phyloP scores from a whole-genome alignment of 2,888 invertebrate species.

The Charanyca ferruginea region DNA sequence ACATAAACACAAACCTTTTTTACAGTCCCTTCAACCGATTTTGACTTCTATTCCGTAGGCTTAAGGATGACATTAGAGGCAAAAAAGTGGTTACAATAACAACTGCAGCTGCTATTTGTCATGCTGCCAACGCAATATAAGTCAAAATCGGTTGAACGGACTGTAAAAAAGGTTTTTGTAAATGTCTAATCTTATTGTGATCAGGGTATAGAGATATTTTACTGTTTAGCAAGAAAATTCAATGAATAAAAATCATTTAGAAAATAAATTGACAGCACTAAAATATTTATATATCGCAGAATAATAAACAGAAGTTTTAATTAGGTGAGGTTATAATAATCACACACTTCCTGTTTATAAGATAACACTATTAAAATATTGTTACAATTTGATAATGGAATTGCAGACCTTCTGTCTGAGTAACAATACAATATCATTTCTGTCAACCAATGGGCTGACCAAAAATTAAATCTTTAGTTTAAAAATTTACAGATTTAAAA shows the following conservation, averaged over 20 bases:
- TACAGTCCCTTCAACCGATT: too few species aligned
- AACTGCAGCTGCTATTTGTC: too few species aligned
- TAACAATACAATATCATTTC: neutral
- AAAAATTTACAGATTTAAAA: too few species aligned
- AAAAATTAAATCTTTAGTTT: neutral
- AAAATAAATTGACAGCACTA: conserved; percentile 7
- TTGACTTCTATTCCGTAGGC: too few species aligned
- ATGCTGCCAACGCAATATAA: too few species aligned
- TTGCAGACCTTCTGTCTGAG: conserved; percentile 5
- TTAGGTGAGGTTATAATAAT: conserved; percentile 22
- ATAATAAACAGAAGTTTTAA: conserved; percentile 14
- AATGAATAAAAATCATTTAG: neutral
- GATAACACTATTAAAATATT: conserved; percentile 36
- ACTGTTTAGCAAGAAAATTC: neutral
- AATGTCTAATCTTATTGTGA: too few species aligned
- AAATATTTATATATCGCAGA: conserved; percentile 12
- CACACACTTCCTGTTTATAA: conserved; percentile 47
- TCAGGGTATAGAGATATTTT: too few species aligned
- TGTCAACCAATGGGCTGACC: neutral
- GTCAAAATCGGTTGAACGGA: too few species aligned
- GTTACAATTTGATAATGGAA: conserved; percentile 22
- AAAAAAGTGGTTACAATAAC: too few species aligned
- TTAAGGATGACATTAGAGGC: too few species aligned
- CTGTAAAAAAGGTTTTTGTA: too few species aligned
- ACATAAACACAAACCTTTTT: too few species aligned